Percentiles rank a stretch among this genome's conserved stretches.
Evolutionary conservation across 2,888 invertebrate species (phyloP).

Genomic region (Drosophila prolongata): DNA sequence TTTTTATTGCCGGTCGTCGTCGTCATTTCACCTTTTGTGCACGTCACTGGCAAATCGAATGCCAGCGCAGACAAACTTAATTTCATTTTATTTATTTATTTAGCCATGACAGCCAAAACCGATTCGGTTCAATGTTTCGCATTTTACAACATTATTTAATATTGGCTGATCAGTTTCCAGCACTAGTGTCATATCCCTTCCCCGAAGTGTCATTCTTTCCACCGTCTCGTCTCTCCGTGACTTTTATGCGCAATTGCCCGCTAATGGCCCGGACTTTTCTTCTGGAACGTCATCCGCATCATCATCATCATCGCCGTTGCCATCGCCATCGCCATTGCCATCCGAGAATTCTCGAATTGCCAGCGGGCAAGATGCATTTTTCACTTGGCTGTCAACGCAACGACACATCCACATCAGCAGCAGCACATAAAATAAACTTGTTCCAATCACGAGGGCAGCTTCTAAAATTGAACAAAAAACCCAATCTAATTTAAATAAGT

Average conservation of each 20-base stretch:
- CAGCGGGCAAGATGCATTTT: slow-evolving; percentile 77
- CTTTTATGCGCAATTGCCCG: slow-evolving; percentile 78
- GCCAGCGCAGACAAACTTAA: slow-evolving; percentile 69
- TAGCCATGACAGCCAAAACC: slow-evolving; percentile 54
- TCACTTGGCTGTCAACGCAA: slow-evolving; percentile 71
- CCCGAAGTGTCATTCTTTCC: slow-evolving; percentile 29
- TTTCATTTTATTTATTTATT: slow-evolving; percentile 75
- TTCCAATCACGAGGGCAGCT: slow-evolving; percentile 43
- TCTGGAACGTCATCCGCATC: slow-evolving; percentile 72
- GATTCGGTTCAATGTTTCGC: slow-evolving; percentile 65
- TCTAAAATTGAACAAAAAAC: neutral
- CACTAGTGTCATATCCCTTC: slow-evolving; percentile 40
- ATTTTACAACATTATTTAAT: slow-evolving; percentile 79
- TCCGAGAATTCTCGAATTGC: slow-evolving; percentile 48
- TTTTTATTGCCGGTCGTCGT: slow-evolving; percentile 70
- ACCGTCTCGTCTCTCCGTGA: slow-evolving; percentile 54
- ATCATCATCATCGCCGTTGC: slow-evolving; percentile 45
- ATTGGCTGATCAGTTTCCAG: slow-evolving; percentile 63
- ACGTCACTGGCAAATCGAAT: slow-evolving; percentile 59
- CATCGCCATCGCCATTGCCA: slow-evolving; percentile 49
- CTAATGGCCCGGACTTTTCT: slow-evolving; percentile 64
- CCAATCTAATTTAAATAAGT: too few species aligned
- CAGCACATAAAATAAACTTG: slow-evolving; percentile 57
- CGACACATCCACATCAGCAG: slow-evolving; percentile 26
- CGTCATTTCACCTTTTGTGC: slow-evolving; percentile 78